phyloP scores from a whole-genome alignment of 2,888 invertebrate species.

The Amphipyra berbera region DNA sequence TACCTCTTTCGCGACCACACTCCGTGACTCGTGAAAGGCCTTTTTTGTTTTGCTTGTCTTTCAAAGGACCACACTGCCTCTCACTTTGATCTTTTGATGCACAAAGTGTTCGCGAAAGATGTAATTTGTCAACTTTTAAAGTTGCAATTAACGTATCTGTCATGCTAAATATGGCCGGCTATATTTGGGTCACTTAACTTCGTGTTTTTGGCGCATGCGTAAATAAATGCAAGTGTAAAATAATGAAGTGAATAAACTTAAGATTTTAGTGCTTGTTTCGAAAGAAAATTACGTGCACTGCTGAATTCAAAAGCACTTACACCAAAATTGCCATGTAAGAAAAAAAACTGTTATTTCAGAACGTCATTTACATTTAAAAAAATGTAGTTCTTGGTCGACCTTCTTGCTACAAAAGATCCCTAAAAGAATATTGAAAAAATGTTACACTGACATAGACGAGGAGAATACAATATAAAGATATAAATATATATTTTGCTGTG shows the following conservation, averaged over 20 bases:
- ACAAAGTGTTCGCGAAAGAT: slow-evolving; percentile 34
- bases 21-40: slow-evolving; percentile 55
- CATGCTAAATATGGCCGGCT: slow-evolving; percentile 37
- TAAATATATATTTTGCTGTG: slow-evolving; percentile 36
- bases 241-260: slow-evolving; percentile 13
- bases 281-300: slow-evolving; percentile 13
- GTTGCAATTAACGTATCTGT: slow-evolving; percentile 43
- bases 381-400: too few relatives aligned
- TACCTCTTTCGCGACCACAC: slow-evolving; percentile 74
- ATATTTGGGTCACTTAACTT: slow-evolving; percentile 43
- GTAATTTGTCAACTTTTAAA: slow-evolving; percentile 51
- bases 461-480: slow-evolving; percentile 22
- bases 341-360: neutral
- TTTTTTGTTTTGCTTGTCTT: slow-evolving; percentile 35
- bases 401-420: too few relatives aligned
- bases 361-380: neutral
- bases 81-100: slow-evolving; percentile 55
- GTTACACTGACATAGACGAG: slow-evolving; percentile 3
- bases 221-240: slow-evolving; percentile 19
- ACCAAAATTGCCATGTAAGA: neutral
- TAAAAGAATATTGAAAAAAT: neutral
- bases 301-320: slow-evolving; percentile 3
- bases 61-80: slow-evolving; percentile 48
- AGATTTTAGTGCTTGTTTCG: slow-evolving; percentile 21
- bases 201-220: slow-evolving; percentile 17